These are phyloP conservation scores for Erythrocebus patas DNA, from an alignment of 2,113 vertebrate genomes.

Conservation along the genomic window DNA sequence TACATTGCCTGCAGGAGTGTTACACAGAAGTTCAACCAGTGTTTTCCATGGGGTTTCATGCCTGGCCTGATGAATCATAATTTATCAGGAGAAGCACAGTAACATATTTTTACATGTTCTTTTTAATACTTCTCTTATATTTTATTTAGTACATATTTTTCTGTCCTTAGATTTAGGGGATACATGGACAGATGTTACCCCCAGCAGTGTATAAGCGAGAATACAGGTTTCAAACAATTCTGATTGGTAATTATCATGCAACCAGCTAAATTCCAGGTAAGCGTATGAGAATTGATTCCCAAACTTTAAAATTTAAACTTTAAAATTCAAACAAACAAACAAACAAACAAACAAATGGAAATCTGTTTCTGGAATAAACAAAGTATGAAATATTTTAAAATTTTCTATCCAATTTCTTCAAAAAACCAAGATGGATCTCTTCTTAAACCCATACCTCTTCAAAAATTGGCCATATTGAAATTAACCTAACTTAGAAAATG, in stretches of 20 bases:
- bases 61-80: background rate
- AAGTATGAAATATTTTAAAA: background rate
- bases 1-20: background rate
- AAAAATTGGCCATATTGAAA: background rate
- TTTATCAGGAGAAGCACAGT: background rate
- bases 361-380: background rate
- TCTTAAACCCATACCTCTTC: background rate
- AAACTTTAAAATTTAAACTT: background rate
- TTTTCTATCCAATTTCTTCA: background rate
- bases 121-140: too few relatives aligned
- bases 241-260: background rate
- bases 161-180: too few relatives aligned
- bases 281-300: background rate
- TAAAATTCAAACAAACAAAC: background rate
- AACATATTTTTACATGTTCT: background rate
- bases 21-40: background rate
- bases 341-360: background rate
- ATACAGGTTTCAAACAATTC: background rate
- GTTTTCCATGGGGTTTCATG: background rate
- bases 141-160: too few relatives aligned
- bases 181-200: too few relatives aligned
- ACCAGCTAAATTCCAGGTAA: background rate
- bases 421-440: background rate
- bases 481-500: background rate
- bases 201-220: too few relatives aligned